These are phyloP conservation scores for Tachypleus tridentatus DNA, from an alignment of 1,140 invertebrate species.

Conservation along the genomic window DNA sequence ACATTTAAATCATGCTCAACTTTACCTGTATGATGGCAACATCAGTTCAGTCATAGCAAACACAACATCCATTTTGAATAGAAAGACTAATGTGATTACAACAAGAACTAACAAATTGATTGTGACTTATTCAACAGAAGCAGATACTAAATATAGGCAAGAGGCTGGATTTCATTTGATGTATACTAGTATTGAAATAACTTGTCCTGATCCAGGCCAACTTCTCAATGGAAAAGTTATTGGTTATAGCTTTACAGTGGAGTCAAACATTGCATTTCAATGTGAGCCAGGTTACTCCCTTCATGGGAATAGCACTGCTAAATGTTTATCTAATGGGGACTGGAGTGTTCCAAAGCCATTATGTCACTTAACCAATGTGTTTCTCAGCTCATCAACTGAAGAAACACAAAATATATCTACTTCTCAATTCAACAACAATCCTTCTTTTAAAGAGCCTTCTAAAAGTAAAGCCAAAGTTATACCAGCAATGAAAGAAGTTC, in stretches of 20 bases:
- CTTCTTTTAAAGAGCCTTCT: no score
- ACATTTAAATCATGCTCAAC: no score
- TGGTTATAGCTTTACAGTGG: constrained; percentile 8
- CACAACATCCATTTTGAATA: neutral
- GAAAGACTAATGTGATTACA: neutral
- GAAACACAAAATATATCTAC: no score
- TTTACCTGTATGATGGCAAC: neutral
- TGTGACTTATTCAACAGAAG: constrained; percentile 7
- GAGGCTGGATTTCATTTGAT: constrained; percentile 15
- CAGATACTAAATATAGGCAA: constrained; percentile 5
- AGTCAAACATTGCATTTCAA: constrained; percentile 14
- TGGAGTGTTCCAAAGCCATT: constrained; percentile 16
- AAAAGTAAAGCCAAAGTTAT: no score
- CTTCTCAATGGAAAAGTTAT: constrained; percentile 13
- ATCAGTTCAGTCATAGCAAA: neutral
- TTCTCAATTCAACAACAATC: no score
- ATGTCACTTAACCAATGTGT: constrained; percentile 1
- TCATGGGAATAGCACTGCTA: constrained; percentile 11
- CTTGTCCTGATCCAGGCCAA: constrained; percentile 8
- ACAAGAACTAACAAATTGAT: constrained; percentile 16
- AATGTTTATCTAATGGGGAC: constrained; percentile 14
- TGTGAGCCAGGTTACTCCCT: constrained; percentile 14
- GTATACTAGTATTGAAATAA: constrained; percentile 10
- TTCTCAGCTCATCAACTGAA: no score
- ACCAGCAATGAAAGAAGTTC: no score